Percentiles rank a stretch among this genome's conserved stretches.
phyloP scores from a whole-genome alignment of 1,140 invertebrate species.

The Drosophila jambulina region DNA sequence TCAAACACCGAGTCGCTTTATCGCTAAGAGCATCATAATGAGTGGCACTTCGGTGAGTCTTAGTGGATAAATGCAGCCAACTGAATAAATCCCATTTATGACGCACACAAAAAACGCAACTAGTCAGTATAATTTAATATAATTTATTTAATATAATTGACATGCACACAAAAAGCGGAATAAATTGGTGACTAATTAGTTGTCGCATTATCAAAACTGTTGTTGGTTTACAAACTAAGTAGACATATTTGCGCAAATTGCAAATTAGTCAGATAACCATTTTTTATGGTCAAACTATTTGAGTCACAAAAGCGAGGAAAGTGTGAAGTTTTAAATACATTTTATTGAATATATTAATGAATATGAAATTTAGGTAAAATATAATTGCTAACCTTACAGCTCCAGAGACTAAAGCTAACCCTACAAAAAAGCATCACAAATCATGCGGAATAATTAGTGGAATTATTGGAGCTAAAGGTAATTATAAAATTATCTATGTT shows the following conservation, averaged over 20 bases:
- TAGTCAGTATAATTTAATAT: not conserved
- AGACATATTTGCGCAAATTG: conserved; percentile 46
- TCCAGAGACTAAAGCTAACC: not conserved
- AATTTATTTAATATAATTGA: not conserved
- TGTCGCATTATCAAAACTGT: conserved; percentile 25
- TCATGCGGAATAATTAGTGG: conserved; percentile 33
- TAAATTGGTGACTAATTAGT: conserved; percentile 45
- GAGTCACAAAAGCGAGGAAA: not conserved
- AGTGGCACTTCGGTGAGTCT: conserved; percentile 50
- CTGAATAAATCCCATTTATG: conserved; percentile 7
- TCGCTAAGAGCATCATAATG: conserved; percentile 40
- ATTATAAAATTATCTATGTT: conserved; percentile 37
- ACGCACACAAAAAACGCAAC: not conserved
- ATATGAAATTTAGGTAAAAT: not conserved
- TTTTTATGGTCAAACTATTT: not conserved
- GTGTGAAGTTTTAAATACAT: not conserved
- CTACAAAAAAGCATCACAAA: not conserved
- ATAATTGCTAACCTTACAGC: not conserved
- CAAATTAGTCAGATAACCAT: conserved; percentile 16
- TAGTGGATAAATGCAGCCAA: conserved; percentile 23
- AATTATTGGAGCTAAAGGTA: conserved; percentile 29
- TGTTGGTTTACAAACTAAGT: conserved; percentile 30
- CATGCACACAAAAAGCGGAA: conserved; percentile 9
- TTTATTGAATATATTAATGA: not conserved
- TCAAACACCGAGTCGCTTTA: conserved; percentile 12